phyloP scores from a whole-genome alignment of 2,888 invertebrate species.

The Orthosia incerta region DNA sequence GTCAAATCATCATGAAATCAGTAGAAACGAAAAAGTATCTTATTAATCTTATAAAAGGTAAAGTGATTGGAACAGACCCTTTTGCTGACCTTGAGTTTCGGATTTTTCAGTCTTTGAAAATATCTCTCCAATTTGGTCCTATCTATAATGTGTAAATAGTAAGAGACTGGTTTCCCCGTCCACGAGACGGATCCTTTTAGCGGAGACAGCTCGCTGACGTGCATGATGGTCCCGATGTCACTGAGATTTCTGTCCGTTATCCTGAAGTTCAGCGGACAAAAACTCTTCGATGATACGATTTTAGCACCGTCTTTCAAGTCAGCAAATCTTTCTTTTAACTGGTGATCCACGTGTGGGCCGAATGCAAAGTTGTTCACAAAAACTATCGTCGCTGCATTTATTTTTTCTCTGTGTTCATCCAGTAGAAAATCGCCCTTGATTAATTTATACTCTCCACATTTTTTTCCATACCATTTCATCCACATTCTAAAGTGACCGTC shows the following conservation, averaged over 20 bases:
- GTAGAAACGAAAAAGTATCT: constrained; percentile 15
- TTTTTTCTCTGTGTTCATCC: constrained; percentile 97
- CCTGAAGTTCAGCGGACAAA: constrained; percentile 99
- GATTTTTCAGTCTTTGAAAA: constrained; percentile 98
- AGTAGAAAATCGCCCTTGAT: constrained; percentile 98
- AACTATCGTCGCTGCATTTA: constrained; percentile 98
- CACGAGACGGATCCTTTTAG: constrained; percentile 99
- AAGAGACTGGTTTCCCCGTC: constrained; percentile 99
- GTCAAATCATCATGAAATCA: constrained; percentile 38
- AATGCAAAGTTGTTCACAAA: constrained; percentile 99
- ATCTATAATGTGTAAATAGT: constrained; percentile 99
- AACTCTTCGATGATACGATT: constrained; percentile 99
- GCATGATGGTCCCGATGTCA: constrained; percentile 99
- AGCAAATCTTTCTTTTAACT: constrained; percentile 98
- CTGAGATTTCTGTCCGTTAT: constrained; percentile 99
- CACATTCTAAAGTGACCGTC: constrained; percentile 97
- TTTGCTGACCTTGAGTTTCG: constrained; percentile 93
- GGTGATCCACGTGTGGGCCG: constrained; percentile 99
- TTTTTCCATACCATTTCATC: constrained; percentile 99
- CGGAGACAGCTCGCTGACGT: constrained; percentile 98
- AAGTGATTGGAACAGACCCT: constrained; percentile 88
- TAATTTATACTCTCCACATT: constrained; percentile 96
- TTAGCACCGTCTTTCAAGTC: constrained; percentile 98
- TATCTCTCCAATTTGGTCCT: constrained; percentile 99
- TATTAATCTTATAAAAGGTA: constrained; percentile 63